Base-by-base conservation (phyloP, 2,888 invertebrate genomes). In the Phrixothrix hirtus region DNA sequence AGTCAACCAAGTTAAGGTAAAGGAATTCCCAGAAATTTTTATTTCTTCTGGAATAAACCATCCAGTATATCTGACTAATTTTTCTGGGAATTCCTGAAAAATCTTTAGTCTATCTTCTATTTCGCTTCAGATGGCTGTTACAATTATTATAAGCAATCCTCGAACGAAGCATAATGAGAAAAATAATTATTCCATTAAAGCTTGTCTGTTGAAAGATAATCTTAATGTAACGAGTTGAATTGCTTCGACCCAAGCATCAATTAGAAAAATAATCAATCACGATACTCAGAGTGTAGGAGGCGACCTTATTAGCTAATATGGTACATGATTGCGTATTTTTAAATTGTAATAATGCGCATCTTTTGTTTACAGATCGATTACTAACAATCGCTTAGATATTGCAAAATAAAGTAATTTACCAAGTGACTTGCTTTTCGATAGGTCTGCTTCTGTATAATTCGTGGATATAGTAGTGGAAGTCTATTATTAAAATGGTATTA, bases 261-360 rank as follows among this genome's bases (percentile, higher is more conserved):
- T 61, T 59, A 61, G 58, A 61, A 61, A 61, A 61, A 59, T 58
- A 61, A 61, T 61, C 61, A 61, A 61, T 59, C 61, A 61, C 59
- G 59, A 58, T 45, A 50, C 46, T 49, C 44, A 35, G 46, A 49
- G 58, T 48, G 56, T 56, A 52, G 52, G 60, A 57, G 60, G 53
- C 47, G 60, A 61, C 60, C 60, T 61, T 61, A 58, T 55, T 59
- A 36, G 54, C 56, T 51, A 57, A 58, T 60, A 60, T 58, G 57
- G 58, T 52, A 57, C 58, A 51, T 59, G 55, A 58, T 58, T 56
- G 54, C 56, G 42, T 36, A 44, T 41, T 51, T 57, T 52, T 57
- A 39, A 51, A 49, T 45, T 45, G 51, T 55, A 57, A 57, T 55
- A 51, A 55, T 57, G n/a, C 56, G 46, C 52, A 38, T 51, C 57